Percentiles rank a stretch among this genome's conserved stretches.
phyloP scores from a whole-genome alignment of 2,888 invertebrate species.

The Sphaeridia pumilis region DNA sequence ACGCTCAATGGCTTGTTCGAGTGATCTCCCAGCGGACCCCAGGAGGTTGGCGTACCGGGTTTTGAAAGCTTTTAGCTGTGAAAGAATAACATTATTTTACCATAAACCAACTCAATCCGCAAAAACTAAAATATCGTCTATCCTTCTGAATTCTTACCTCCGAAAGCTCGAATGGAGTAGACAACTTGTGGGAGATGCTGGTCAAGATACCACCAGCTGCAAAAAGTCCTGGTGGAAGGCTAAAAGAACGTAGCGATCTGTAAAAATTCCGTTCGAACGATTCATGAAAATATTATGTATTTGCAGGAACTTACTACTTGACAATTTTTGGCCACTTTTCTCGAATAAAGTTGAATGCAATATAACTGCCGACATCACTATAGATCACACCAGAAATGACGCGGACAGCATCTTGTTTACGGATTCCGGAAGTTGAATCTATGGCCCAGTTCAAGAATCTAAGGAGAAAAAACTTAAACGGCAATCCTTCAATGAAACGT shows the following conservation, averaged over 20 bases:
- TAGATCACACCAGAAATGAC: constrained; percentile 65
- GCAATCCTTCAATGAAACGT: background rate
- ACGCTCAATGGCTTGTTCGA: constrained; percentile 68
- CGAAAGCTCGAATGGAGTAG: constrained; percentile 59
- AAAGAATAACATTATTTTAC: constrained; percentile 14
- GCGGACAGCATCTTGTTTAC: constrained; percentile 66
- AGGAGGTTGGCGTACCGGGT: constrained; percentile 52
- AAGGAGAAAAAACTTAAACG: constrained; percentile 26
- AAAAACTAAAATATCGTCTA: background rate
- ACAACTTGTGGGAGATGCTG: constrained; percentile 59
- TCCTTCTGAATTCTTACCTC: constrained; percentile 48
- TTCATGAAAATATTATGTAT: background rate
- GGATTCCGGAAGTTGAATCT: constrained; percentile 59
- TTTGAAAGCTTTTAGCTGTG: constrained; percentile 57
- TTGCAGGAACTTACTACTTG: constrained; percentile 49
- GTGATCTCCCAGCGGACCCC: constrained; percentile 57
- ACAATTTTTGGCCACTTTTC: constrained; percentile 61
- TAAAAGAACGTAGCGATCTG: too few relatives aligned
- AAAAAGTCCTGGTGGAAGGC: constrained; percentile 59
- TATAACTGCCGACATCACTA: constrained; percentile 65
- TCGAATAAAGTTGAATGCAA: constrained; percentile 65
- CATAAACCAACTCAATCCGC: background rate
- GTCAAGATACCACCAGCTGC: constrained; percentile 58
- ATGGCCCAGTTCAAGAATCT: constrained; percentile 64
- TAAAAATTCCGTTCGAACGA: background rate